A percentile compares a stretch with the other conserved stretches of the same genome.
Evolutionary conservation across 2,888 invertebrate species (phyloP).

Genomic region (Morpho achilles): DNA sequence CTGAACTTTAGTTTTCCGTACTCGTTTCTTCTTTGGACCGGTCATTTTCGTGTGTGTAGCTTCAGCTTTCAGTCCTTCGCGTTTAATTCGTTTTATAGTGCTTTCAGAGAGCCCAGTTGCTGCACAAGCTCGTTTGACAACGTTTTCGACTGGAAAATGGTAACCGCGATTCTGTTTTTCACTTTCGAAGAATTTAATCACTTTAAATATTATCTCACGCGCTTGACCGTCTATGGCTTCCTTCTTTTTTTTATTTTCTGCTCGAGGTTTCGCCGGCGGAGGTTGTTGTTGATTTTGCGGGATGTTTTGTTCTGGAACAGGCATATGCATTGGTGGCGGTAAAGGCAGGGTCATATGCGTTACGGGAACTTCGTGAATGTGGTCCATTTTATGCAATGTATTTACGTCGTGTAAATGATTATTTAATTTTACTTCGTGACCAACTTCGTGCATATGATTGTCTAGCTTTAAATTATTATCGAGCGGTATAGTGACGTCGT

Average conservation of each 20-base stretch:
- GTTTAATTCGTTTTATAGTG: constrained; percentile 66
- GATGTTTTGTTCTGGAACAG: constrained; percentile 18
- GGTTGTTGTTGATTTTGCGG: constrained; percentile 26
- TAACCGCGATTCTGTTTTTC: constrained; percentile 72
- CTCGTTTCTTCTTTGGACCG: constrained; percentile 67
- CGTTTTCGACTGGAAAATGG: constrained; percentile 68
- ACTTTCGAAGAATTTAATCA: constrained; percentile 71
- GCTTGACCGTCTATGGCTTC: constrained; percentile 72
- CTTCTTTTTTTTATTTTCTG: constrained; percentile 60
- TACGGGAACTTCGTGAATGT: constrained; percentile 20
- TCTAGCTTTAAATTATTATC: constrained; percentile 14
- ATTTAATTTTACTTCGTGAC: constrained; percentile 11
- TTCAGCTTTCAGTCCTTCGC: constrained; percentile 63
- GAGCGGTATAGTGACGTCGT: constrained; percentile 20
- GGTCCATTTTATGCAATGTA: neutral
- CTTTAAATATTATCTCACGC: constrained; percentile 66
- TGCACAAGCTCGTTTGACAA: constrained; percentile 66
- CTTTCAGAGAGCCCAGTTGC: constrained; percentile 69
- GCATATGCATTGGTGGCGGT: constrained; percentile 15
- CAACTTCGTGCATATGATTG: constrained; percentile 9
- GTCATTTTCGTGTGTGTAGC: constrained; percentile 69
- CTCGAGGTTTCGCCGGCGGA: constrained; percentile 39
- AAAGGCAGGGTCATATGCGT: constrained; percentile 21
- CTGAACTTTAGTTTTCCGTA: constrained; percentile 67
- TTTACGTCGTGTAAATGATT: constrained; percentile 2